Evolutionary conservation across 2,888 invertebrate species (phyloP), one percentile per base, ranked within the genome.

Genomic region (Acronicta psi): DNA sequence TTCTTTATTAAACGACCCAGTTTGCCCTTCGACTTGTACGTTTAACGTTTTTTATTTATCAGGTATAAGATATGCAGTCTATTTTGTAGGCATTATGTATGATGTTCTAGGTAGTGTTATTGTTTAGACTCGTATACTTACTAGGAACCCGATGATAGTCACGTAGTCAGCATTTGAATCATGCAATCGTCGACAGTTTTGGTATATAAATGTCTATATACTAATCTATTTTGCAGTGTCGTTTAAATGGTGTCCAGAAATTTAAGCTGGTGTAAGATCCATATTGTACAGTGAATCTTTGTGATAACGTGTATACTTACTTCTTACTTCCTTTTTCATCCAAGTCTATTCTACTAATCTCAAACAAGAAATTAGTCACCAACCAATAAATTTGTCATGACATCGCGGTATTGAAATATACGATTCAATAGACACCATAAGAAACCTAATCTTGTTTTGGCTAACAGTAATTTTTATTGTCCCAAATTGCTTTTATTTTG

Each of bases 1-100:
- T 55, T 63, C 58, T 70, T 77, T 68, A 75, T 71, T 69, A 52
- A 29, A 17, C 43, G 59, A 49, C 44, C 58, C 40, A 60, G n/a
- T 63, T 68, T n/a, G 18, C 58, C 61, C 59, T 74, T 60, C 41
- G 25, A 65, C 31, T 54, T 59, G 16, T 34, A 46, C 51, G 36
- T 50, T 20, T 6, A 44, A 40, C 43, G 45, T 63, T 56, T 54
- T 53, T 59, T 59, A 49, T 45, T 49, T 58, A 34, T 64, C 50
- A 54, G 47, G 45, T 60, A 49, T 53, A 41, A 59, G 57, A 18
- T 51, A 43, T 38, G 17, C 8, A 7, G 14, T 52, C 36, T 42
- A 47, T 56, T 45, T 68, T 54, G 36, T 54, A 58, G 63, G 36
- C 51, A 52, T 49, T 57, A 36, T 42, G 16, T 50, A n/a, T n/a